phyloP scores from a whole-genome alignment of 2,113 vertebrate species.

The Barbus barbus region DNA sequence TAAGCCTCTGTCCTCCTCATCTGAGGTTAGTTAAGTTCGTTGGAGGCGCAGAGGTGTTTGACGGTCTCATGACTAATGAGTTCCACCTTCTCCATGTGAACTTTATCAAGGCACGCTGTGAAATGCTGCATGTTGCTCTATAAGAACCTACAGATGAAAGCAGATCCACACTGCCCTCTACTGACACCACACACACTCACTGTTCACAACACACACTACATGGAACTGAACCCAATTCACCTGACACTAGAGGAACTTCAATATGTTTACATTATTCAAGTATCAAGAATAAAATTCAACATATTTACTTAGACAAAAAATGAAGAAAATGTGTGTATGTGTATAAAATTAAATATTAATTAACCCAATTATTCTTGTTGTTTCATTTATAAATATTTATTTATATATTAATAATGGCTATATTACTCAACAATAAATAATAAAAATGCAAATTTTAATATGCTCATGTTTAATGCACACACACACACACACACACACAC shows the following conservation, averaged over 20 bases:
- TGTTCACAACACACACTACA: not conserved
- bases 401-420: too few species aligned
- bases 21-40: not conserved
- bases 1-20: not conserved
- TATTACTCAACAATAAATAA: too few species aligned
- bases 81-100: slow-evolving; percentile 3
- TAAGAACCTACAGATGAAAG: not conserved
- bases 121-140: not conserved
- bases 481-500: too few species aligned
- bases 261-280: not conserved
- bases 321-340: too few species aligned
- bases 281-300: not conserved
- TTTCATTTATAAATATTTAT: too few species aligned
- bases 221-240: not conserved
- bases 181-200: not conserved
- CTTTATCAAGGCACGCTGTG: not conserved
- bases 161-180: slow-evolving; percentile 37
- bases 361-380: too few species aligned
- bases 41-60: not conserved
- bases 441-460: too few species aligned
- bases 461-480: too few species aligned
- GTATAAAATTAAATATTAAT: too few species aligned
- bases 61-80: slow-evolving; percentile 1
- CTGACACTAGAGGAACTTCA: not conserved
- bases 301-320: not conserved